Percentiles rank a stretch among this genome's conserved stretches.
These are phyloP conservation scores for Hyperoplus immaculatus DNA, from an alignment of 2,797 vertebrate genomes.

Conservation along the genomic window DNA sequence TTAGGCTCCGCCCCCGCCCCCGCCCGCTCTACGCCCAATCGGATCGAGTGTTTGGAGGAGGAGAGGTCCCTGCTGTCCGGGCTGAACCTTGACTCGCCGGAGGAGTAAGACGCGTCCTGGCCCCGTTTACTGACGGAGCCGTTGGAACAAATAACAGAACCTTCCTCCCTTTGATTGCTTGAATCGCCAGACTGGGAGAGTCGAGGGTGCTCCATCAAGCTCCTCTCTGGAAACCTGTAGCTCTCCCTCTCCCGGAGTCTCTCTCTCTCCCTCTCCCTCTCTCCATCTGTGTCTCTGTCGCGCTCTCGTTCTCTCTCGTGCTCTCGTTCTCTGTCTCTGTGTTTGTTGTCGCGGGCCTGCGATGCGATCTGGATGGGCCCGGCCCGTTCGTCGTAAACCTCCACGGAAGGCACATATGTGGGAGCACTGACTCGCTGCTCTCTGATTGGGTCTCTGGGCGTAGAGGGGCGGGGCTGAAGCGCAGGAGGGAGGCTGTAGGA, in stretches of 20 bases:
- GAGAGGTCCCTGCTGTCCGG: conserved; percentile 86
- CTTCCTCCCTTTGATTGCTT: conserved; percentile 90
- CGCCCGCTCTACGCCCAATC: conserved; percentile 84
- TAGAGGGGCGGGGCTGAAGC: conserved; percentile 87
- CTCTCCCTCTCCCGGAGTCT: conserved; percentile 70
- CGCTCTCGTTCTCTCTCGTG: conserved; percentile 55
- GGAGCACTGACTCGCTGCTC: conserved; percentile 94
- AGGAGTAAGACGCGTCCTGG: conserved; percentile 75
- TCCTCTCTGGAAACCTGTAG: conserved; percentile 83
- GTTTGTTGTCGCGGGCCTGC: conserved; percentile 91
- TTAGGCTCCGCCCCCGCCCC: conserved; percentile 87
- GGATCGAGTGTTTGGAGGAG: conserved; percentile 86
- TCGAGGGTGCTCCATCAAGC: conserved; percentile 79
- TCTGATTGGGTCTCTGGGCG: conserved; percentile 82
- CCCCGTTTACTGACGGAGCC: conserved; percentile 87
- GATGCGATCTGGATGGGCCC: conserved; percentile 96
- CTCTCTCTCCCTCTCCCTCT: conserved; percentile 46
- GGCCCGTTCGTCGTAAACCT: conserved; percentile 93
- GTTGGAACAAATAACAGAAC: conserved; percentile 93
- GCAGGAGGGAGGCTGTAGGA: conserved; percentile 89
- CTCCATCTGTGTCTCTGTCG: conserved; percentile 53
- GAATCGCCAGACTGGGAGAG: conserved; percentile 84
- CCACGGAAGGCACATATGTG: conserved; percentile 97
- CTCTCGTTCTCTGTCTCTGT: conserved; percentile 72
- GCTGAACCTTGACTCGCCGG: conserved; percentile 84